Evolutionary conservation across 2,113 vertebrate species (phyloP).

Genomic region (Callorhinus ursinus): DNA sequence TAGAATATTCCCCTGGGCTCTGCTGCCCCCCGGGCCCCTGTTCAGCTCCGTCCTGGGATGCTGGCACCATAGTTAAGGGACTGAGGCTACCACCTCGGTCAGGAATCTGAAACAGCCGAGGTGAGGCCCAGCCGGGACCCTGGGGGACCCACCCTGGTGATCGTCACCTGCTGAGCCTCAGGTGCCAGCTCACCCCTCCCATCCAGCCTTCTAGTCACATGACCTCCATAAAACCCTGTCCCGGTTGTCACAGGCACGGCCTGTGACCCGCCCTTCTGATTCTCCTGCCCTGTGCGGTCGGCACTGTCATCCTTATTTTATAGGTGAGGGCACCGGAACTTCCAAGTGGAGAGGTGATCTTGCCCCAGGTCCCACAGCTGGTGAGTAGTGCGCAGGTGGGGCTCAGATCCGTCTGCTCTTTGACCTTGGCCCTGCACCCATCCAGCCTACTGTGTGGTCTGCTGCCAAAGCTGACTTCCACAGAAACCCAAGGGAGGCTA

Average conservation of each 20-base stretch:
- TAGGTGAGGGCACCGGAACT: neutral
- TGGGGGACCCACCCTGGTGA: neutral
- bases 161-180: neutral
- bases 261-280: neutral
- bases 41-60: neutral
- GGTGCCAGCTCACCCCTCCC: neutral
- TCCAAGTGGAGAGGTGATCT: neutral
- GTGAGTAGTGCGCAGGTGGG: rapidly evolving
- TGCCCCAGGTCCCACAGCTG: neutral
- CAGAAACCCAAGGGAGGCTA: neutral
- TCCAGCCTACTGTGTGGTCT: neutral
- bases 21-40: neutral
- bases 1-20: rapidly evolving
- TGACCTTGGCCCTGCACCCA: neutral
- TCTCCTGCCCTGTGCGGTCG: rapidly evolving
- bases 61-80: rapidly evolving
- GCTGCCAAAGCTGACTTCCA: neutral
- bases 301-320: neutral
- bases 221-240: too few species aligned
- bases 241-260: rapidly evolving
- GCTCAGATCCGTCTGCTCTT: neutral
- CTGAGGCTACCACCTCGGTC: neutral
- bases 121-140: neutral
- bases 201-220: rapidly evolving
- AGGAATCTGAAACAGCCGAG: neutral